Evolutionary conservation across 2,888 invertebrate species (phyloP), one percentile per base, ranked within the genome.

Genomic region (Agriopis aurantiaria): DNA sequence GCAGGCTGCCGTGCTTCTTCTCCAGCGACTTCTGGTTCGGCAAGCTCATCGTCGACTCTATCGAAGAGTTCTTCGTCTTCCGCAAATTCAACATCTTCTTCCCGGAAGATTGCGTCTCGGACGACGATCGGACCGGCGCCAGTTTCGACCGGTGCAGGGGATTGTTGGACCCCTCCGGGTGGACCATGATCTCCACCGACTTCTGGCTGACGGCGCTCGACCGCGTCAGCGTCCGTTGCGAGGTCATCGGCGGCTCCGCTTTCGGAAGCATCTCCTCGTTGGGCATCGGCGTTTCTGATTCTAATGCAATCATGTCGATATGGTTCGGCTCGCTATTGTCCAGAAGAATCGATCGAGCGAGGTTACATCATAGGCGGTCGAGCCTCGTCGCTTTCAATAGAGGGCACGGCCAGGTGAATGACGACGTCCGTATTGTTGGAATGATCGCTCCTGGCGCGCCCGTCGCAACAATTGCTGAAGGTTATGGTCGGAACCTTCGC

Each of bases 161-260:
- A 74, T 94, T 92, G 73, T 90, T 90, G 0, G 93, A 90, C 14
- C 88, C 86, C 75, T 92, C 94, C 43, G 95, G 92, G 53, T 95
- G 91, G 69, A 95, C 95, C 83, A 93, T 88, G 57, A 95, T 91
- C 78, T 96, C 96, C 60, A 96, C 95, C 55, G 95, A 95, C 73
- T 95, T 95, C 80, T 96, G 96, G 75, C 96, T 96, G 59, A 96
- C 93, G 41, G 96, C 96, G 76, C 95, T 95, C 89, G 94, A 88
- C 84, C 95, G 70, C 89, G 96, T 96, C 91, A 90, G 88, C 88
- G 90, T 96, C 92, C 84, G 89, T 79, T 80, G 96, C 87, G 82
- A 96, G 79, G 80, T 96, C 87, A 82, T 95, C 77, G 90, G 82
- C 0, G 73, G 75, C 10, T 91, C 92, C 61, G 84, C 79, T 80